phyloP scores from a whole-genome alignment of 2,888 invertebrate genomes.

The Tachystola acroxantha region DNA sequence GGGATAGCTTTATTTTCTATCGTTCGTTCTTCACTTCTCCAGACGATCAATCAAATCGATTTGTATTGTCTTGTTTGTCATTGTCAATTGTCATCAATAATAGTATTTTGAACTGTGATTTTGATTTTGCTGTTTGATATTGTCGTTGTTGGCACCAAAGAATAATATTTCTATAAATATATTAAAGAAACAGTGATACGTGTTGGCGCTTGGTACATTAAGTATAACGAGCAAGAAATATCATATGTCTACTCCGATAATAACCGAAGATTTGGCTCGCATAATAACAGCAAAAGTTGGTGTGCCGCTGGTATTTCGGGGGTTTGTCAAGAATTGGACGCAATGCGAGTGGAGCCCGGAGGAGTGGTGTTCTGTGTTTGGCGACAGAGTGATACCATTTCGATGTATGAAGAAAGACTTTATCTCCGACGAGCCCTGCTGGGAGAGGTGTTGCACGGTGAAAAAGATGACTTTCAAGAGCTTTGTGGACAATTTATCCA shows the following conservation, averaged over 20 bases:
- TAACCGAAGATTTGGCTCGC: conserved; percentile 42
- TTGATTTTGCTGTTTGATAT: too few species aligned
- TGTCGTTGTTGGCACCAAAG: too few species aligned
- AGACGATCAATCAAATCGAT: too few species aligned
- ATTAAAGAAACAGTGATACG: too few species aligned
- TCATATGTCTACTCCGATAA: conserved; percentile 3
- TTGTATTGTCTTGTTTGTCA: too few species aligned
- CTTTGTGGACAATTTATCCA: conserved; percentile 69
- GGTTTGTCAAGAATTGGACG: conserved; percentile 75
- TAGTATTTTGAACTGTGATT: too few species aligned
- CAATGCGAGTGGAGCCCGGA: conserved; percentile 78
- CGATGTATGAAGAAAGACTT: conserved; percentile 61
- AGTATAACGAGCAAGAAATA: too few species aligned
- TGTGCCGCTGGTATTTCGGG: conserved; percentile 74
- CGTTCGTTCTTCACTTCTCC: too few species aligned
- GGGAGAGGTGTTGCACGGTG: conserved; percentile 85
- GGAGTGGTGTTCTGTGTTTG: conserved; percentile 79
- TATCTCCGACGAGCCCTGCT: conserved; percentile 81
- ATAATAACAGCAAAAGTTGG: conserved; percentile 37
- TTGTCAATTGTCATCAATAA: too few species aligned
- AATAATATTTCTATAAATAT: too few species aligned
- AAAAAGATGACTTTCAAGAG: conserved; percentile 79
- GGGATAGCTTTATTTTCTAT: too few species aligned
- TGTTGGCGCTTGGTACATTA: too few species aligned
- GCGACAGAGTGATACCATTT: conserved; percentile 76